Base-by-base conservation (phyloP, 1,140 invertebrate genomes). In the Scaptomyza pallida region DNA sequence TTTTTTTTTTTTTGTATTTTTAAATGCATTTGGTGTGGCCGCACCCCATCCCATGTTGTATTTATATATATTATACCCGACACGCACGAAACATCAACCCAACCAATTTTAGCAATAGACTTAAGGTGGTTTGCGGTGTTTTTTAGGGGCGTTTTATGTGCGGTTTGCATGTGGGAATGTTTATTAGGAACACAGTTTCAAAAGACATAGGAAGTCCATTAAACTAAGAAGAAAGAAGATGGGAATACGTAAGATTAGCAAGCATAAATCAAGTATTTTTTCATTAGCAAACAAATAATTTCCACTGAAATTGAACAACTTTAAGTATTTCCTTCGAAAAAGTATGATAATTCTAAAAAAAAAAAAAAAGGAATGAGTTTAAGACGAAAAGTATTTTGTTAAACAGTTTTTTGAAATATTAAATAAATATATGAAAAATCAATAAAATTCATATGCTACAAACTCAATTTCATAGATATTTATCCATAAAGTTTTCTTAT, bases 101-200 rank as follows among this genome's bases (percentile, higher is more conserved):
- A 60, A 33, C 37, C 47, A 60, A 68, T 68, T 52, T 61, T 13
- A 45, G 12, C 60, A 26, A 52, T 68, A 60, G 56, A 60, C 35
- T n/a, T 26, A 13, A 17, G 3, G 17, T 60, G 44, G 17, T 17
- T 44, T 45, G 61, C 33, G 41, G 17, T 17, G 35, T 5, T 48
- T 30, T 35, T 37, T 37, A 54, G 50, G 75, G 75, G 76, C 59
- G 74, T 67, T 71, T 83, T 83, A 83, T 85, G 76, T 79, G 79
- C 79, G 79, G 76, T 72, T 83, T 80, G 81, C 80, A 86, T 83
- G 80, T 80, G 80, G 68, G 61, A 65, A 71, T 71, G 65, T 51
- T 70, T 51, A 70, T 64, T 64, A 64, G 43, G 44, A 30, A n/a
- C 26, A 23, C 26, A 23, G 55, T 23, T 21, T 56, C 35, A 17